phyloP scores from a whole-genome alignment of 1,140 invertebrate genomes.

The Heliconius melpomene region DNA sequence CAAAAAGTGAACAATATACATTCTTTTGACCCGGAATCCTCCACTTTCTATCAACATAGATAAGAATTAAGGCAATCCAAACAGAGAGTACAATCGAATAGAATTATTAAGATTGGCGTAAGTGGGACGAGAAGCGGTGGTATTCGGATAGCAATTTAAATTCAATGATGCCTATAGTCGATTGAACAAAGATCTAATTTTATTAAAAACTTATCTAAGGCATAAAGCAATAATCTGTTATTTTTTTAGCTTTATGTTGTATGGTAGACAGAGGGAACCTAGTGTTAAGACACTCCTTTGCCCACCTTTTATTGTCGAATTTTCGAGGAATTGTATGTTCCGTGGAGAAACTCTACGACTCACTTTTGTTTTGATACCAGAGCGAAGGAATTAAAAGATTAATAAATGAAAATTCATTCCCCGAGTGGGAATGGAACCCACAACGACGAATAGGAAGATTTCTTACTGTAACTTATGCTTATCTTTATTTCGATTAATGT shows the following conservation, averaged over 20 bases:
- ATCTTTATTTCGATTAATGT: too few species aligned
- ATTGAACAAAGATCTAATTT: conserved; percentile 34
- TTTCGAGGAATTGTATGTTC: too few species aligned
- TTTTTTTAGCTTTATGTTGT: background rate
- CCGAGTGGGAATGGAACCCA: too few species aligned
- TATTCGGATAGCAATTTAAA: conserved; percentile 44
- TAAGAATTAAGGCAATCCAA: conserved; percentile 63
- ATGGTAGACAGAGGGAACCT: too few species aligned
- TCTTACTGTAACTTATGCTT: too few species aligned
- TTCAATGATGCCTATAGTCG: conserved; percentile 40
- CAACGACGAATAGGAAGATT: too few species aligned
- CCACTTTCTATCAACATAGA: conserved; percentile 54
- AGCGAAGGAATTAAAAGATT: too few species aligned
- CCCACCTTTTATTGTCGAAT: too few species aligned
- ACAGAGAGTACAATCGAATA: conserved; percentile 50
- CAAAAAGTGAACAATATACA: conserved; percentile 39
- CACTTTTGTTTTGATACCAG: too few species aligned
- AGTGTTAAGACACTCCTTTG: too few species aligned
- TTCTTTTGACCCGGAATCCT: conserved; percentile 40
- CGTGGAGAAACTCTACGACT: too few species aligned
- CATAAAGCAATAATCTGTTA: background rate
- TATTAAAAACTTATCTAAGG: conserved; percentile 6
- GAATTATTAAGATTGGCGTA: conserved; percentile 62
- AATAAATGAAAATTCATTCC: too few species aligned
- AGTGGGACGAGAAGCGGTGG: conserved; percentile 49